These are phyloP conservation scores for Pachypeltis micranthus DNA, from an alignment of 1,140 invertebrate genomes.

Conservation along the genomic window DNA sequence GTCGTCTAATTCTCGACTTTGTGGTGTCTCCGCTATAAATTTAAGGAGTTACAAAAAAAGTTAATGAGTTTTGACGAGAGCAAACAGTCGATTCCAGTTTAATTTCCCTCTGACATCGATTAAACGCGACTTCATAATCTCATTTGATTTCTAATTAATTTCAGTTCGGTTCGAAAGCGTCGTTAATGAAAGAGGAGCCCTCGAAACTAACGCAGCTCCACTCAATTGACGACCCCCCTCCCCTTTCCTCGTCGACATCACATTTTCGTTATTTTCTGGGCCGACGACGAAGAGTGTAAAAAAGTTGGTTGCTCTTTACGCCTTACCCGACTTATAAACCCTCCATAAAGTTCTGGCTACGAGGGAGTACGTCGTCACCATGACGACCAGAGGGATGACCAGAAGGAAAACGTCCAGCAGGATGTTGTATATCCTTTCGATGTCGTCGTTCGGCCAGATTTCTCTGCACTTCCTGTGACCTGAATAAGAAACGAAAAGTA, in stretches of 20 bases:
- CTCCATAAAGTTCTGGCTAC: constrained; percentile 36
- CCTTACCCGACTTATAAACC: constrained; percentile 23
- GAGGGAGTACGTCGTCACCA: constrained; percentile 39
- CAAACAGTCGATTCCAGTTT: too few relatives aligned
- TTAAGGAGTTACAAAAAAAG: too few relatives aligned
- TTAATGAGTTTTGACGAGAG: too few relatives aligned
- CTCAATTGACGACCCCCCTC: too few relatives aligned
- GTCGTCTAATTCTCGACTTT: too few relatives aligned
- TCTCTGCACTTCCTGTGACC: constrained; percentile 38
- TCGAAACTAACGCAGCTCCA: too few relatives aligned
- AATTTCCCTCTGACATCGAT: too few relatives aligned
- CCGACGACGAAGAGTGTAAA: neutral
- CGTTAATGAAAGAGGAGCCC: too few relatives aligned
- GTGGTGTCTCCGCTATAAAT: too few relatives aligned
- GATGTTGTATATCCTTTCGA: constrained; percentile 40
- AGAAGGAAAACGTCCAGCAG: constrained; percentile 41
- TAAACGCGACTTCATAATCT: too few relatives aligned
- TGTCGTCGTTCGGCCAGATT: constrained; percentile 34
- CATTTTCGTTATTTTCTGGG: neutral
- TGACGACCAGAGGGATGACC: constrained; percentile 40
- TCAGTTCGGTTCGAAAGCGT: too few relatives aligned
- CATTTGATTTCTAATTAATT: too few relatives aligned
- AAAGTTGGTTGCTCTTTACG: neutral
- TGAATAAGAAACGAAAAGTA: constrained; percentile 23
- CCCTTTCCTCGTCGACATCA: neutral